Evolutionary conservation across 1,140 invertebrate species (phyloP).

Genomic region (Phthorimaea operculella): DNA sequence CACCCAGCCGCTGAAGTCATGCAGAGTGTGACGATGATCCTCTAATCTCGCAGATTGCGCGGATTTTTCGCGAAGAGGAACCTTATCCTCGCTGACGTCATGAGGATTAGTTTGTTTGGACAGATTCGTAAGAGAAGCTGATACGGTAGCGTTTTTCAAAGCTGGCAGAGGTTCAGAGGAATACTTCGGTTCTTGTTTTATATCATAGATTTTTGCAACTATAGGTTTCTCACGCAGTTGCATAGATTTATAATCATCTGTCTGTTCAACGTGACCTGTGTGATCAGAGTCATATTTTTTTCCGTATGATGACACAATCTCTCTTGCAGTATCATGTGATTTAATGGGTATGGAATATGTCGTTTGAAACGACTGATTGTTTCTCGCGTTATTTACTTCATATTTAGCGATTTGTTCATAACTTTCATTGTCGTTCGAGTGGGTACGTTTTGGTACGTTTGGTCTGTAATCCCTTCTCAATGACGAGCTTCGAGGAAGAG

Average conservation of each 20-base stretch:
- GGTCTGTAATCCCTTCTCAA: no score
- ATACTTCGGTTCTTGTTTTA: no score
- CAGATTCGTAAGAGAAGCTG: not conserved
- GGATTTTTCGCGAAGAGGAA: conserved; percentile 17
- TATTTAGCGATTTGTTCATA: no score
- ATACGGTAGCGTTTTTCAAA: not conserved
- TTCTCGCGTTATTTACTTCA: not conserved
- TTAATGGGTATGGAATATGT: not conserved
- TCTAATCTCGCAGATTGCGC: conserved; percentile 12
- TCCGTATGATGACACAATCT: not conserved
- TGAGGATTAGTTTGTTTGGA: not conserved
- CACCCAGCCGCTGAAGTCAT: conserved; percentile 46
- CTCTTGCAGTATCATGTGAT: not conserved
- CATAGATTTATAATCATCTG: conserved; percentile 54
- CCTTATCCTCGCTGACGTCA: conserved; percentile 5
- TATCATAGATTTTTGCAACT: not conserved
- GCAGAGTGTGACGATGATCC: conserved; percentile 45
- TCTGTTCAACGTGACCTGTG: conserved; percentile 27
- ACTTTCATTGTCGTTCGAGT: no score
- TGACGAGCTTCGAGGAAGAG: no score
- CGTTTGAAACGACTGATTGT: not conserved
- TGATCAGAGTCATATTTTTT: no score
- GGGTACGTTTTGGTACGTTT: no score
- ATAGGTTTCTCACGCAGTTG: conserved; percentile 13
- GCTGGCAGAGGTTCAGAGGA: not conserved